phyloP scores from a whole-genome alignment of 2,888 invertebrate species.

The Liodrosophila aerea region DNA sequence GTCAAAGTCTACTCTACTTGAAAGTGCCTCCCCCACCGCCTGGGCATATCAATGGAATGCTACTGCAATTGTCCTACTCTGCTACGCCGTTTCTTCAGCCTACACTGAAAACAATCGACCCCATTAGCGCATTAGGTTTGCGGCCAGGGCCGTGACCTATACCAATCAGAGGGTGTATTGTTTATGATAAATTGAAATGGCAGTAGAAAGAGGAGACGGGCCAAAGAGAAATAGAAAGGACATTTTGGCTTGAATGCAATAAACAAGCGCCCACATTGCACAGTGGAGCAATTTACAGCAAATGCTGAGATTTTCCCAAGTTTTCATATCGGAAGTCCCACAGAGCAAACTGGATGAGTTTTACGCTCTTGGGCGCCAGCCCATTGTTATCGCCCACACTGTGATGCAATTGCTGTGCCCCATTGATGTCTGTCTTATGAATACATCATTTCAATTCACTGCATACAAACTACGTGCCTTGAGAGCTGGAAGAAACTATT shows the following conservation, averaged over 20 bases:
- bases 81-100: too few relatives aligned
- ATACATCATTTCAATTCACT: constrained; percentile 37
- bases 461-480: neutral
- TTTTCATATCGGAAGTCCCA: neutral
- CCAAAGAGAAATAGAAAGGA: too few relatives aligned
- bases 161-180: constrained; percentile 64
- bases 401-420: neutral
- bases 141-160: constrained; percentile 62
- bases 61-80: neutral
- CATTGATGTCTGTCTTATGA: constrained; percentile 22
- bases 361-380: constrained; percentile 70
- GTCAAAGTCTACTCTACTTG: neutral
- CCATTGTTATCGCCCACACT: constrained; percentile 55
- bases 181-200: constrained; percentile 66
- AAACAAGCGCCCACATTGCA: constrained; percentile 51
- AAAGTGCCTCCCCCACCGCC: constrained; percentile 1
- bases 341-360: constrained; percentile 44
- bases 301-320: neutral
- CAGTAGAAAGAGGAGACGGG: constrained; percentile 10
- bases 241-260: constrained; percentile 24
- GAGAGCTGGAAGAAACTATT: constrained; percentile 19
- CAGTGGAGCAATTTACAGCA: too few relatives aligned
- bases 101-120: constrained; percentile 20
- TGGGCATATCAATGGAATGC: constrained; percentile 9
- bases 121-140: constrained; percentile 32